Evolutionary conservation across 2,888 invertebrate genomes (phyloP).

Genomic region (Digitonthophagus gazella): DNA sequence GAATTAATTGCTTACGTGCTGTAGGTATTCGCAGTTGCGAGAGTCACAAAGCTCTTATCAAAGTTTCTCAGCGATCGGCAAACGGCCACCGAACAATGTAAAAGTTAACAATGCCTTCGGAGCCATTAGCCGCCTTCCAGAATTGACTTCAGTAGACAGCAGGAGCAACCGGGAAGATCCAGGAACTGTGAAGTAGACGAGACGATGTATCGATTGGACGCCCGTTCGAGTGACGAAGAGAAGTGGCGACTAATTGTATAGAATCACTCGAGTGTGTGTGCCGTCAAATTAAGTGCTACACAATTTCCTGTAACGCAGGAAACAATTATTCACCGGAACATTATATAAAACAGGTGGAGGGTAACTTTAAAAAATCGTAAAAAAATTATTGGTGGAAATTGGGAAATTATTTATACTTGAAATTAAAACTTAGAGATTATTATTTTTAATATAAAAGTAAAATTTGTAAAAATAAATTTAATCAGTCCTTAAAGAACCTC

Average conservation of each 20-base stretch:
- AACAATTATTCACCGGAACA: too few species aligned
- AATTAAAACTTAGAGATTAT: too few species aligned
- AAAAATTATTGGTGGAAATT: too few species aligned
- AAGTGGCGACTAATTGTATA: conserved; percentile 9
- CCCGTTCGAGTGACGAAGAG: background rate
- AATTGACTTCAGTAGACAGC: background rate
- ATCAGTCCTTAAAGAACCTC: too few species aligned
- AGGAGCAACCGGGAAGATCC: background rate
- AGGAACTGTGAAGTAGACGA: background rate
- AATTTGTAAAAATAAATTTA: too few species aligned
- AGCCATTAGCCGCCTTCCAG: conserved; percentile 4
- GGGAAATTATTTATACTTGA: too few species aligned
- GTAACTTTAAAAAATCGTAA: too few species aligned
- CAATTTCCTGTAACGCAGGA: background rate
- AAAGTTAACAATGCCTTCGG: conserved; percentile 5
- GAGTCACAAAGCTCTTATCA: background rate
- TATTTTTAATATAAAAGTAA: too few species aligned
- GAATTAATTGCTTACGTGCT: background rate
- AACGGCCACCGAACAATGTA: conserved; percentile 10
- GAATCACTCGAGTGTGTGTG: conserved; percentile 4
- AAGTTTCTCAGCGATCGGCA: background rate
- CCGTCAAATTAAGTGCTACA: conserved; percentile 5
- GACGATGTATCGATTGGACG: conserved; percentile 5
- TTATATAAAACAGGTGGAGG: too few species aligned
- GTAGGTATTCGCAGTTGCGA: background rate